phyloP scores from a whole-genome alignment of 2,888 invertebrate genomes.

The Syritta pipiens region DNA sequence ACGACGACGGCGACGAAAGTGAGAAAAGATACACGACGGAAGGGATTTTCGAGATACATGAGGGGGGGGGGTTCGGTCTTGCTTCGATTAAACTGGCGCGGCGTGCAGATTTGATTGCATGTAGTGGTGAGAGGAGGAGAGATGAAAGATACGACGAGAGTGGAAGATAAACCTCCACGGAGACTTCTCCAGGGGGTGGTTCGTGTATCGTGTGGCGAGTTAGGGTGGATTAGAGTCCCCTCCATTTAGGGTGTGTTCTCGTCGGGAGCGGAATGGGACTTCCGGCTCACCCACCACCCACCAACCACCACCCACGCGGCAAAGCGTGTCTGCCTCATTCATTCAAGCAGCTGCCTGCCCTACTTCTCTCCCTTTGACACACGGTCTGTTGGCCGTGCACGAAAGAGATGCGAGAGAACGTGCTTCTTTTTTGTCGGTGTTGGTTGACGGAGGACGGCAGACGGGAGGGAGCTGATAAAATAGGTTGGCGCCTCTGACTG shows the following conservation, averaged over 20 bases:
- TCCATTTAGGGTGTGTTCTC: slow-evolving; percentile 47
- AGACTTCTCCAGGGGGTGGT: slow-evolving; percentile 27
- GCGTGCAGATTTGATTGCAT: neutral
- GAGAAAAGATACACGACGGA: slow-evolving; percentile 6
- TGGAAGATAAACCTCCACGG: neutral
- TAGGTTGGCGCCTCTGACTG: slow-evolving; percentile 51
- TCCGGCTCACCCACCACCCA: no score
- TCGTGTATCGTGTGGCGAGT: slow-evolving; percentile 4
- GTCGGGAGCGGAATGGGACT: neutral
- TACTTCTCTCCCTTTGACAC: slow-evolving; percentile 32
- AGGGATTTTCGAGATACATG: slow-evolving; percentile 14
- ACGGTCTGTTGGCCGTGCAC: neutral
- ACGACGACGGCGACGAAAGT: slow-evolving; percentile 17
- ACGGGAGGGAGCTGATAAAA: slow-evolving; percentile 44
- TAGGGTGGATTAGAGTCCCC: slow-evolving; percentile 48
- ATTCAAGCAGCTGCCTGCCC: slow-evolving; percentile 22
- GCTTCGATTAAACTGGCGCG: neutral
- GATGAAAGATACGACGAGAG: slow-evolving; percentile 6
- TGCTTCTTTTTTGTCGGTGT: neutral
- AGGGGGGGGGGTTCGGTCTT: neutral
- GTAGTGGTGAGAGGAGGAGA: slow-evolving; percentile 37
- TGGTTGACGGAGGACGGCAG: neutral
- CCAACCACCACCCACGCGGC: no score
- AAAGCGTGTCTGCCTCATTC: no score
- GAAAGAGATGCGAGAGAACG: slow-evolving; percentile 46